Evolutionary conservation across 2,113 vertebrate species (phyloP), one percentile per base, ranked within the genome.

Genomic region (Brachyistius frenatus): DNA sequence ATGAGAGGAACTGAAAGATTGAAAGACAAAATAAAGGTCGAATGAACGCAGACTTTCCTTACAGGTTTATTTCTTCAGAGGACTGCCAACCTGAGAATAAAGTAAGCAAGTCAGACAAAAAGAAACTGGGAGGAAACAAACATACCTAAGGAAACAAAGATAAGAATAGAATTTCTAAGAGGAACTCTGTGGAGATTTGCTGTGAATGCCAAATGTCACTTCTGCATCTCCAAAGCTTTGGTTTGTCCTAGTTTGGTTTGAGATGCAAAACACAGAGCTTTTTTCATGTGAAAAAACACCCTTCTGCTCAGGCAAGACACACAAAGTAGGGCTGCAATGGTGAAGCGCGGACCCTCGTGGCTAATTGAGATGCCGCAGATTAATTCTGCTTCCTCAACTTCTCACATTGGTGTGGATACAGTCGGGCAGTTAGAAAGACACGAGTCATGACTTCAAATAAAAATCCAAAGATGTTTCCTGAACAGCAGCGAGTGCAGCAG

Each of bases 201-300:
- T 67, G 74, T 82, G 80, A 84, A 88, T 88, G 83, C 84, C 80
- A 91, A 91, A 87, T 90, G 88, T 90, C 86, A 87, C 66, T 75
- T 73, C 73, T 76, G 73, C 60, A 87, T 85, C 76, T 88, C 78
- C 66, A 73, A 84, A 83, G 79, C 73, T 80, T 73, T 31, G 58
- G 32, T 68, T 84, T 88, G 84, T 81, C 84, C 86, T 74, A 88
- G 80, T 91, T 91, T 84, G 78, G 84, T 81, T 81, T 70, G 74
- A 77, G 72, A 76, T 75, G 81, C 84, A 88, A 85, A 88, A 86
- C 23, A 49, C 65, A 57, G 23, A 56, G 39, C 69, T 81, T 44
- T 80, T 70, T 76, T 31, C 16, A 63, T 16, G n/a, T 67, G 5
- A 36, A 65, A 67, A 52, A 55, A 44, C 7, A 41, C 1, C 15